Conservation (phyloP, 2,797 vertebrate genomes). For the Aplochiton taeniatus region DNA sequence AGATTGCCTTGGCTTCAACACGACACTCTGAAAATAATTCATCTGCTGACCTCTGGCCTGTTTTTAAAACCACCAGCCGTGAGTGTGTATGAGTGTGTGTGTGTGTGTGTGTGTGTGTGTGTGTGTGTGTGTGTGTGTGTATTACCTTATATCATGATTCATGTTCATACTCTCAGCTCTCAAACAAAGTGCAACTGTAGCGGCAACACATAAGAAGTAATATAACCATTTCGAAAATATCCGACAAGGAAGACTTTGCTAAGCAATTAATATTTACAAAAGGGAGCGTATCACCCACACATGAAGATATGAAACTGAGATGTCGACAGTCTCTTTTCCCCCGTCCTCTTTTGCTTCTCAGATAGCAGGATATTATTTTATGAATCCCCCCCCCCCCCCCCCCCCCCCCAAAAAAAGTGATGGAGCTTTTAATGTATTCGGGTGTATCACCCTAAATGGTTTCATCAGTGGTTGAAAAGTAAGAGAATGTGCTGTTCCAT, state of each 20-base stretch:
- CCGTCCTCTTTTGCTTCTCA: conserved; percentile 31
- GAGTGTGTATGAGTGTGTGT: neutral
- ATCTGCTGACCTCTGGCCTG: no score
- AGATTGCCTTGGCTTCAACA: no score
- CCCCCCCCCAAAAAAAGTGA: conserved; percentile 44
- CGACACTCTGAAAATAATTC: no score
- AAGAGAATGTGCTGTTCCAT: conserved; percentile 77
- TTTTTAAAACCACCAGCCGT: no score
- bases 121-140: conserved; percentile 5
- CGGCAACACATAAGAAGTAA: no score
- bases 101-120: conserved; percentile 2
- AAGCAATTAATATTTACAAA: conserved; percentile 58
- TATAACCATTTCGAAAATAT: conserved; percentile 37
- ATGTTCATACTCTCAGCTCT: no score
- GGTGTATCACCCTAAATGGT: conserved; percentile 76
- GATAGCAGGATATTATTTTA: conserved; percentile 64
- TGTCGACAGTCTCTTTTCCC: conserved; percentile 51
- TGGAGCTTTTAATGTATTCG: conserved; percentile 74
- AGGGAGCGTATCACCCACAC: conserved; percentile 43
- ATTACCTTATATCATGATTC: neutral
- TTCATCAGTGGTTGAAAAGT: conserved; percentile 77
- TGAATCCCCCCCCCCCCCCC: conserved; percentile 58
- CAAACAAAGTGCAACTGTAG: no score
- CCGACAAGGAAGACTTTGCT: conserved; percentile 52
- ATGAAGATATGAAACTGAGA: conserved; percentile 61